Evolutionary conservation across 2,888 invertebrate genomes (phyloP), one percentile per base, ranked within the genome.

Genomic region (Latrodectus hesperus): DNA sequence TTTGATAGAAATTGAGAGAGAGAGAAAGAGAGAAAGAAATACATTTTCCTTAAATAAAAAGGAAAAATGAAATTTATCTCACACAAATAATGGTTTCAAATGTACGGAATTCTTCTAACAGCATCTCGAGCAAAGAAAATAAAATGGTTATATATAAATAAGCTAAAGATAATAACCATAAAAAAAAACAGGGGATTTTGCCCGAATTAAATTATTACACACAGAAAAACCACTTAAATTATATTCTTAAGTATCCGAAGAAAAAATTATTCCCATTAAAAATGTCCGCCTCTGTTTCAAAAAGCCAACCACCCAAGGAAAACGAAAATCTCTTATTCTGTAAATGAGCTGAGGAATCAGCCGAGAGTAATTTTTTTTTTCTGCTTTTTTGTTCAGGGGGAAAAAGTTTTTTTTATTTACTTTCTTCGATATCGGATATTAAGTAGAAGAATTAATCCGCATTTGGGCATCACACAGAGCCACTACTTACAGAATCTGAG

Each of bases 181-280:
- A 71, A 22, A 80, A 65, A 55, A 70, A 70, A 60, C 22, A 76
- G 60, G 81, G 76, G 81, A 82, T 87, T 87, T 81, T 71, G 72
- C 77, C 22, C 76, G 86, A 87, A 87, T 87, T 87, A 87, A 87
- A 87, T 87, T 87, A 87, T 87, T 87, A 87, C 76, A 80, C 65
- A 84, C 76, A 86, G 70, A 80, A 80, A 86, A 80, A 86, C 70
- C 77, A 72, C 84, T 73, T 53, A 78, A 72, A 72, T 67, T 73
- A 73, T 72, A 78, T 72, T 65, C 26, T 49, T 70, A 26, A 72
- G n/a, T 51, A 52, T 38, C 38, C 3, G 72, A 52, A 17, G 64
- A 55, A 67, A 76, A 76, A 76, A 60, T 16, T 38, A 6, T 60
- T 16, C 60, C 60, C 60, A 60, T 60, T 68, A 38, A 82, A 82